Conservation (phyloP, 2,888 invertebrate genomes). For the Auanema freiburgensis region DNA sequence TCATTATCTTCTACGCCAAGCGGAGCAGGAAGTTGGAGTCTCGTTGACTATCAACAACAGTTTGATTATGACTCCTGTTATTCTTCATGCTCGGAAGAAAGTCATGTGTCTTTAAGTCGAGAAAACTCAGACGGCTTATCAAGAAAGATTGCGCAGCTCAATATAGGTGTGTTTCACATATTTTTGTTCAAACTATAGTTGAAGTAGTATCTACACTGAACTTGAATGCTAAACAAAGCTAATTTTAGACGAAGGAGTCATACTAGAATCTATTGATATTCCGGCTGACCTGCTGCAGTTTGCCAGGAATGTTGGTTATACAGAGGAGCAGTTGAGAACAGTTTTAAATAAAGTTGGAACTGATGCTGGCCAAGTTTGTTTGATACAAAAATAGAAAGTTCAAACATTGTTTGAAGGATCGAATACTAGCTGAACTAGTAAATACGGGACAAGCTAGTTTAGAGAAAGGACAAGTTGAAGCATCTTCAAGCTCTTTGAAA, state of each 20-base stretch:
- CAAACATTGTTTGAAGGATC: constrained; percentile 72
- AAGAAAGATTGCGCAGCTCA: constrained; percentile 2
- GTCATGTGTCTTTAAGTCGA: constrained; percentile 50
- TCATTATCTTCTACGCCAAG: no score
- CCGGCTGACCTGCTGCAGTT: constrained; percentile 77
- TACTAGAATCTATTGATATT: constrained; percentile 4
- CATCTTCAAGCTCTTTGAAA: background rate
- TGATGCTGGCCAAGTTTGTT: constrained; percentile 65
- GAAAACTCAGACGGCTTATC: constrained; percentile 46
- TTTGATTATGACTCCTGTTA: constrained; percentile 40
- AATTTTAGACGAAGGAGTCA: constrained; percentile 8
- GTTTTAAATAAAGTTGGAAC: constrained; percentile 83
- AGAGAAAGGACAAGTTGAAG: constrained; percentile 4
- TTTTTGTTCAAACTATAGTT: constrained; percentile 7
- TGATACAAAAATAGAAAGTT: background rate
- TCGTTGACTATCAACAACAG: background rate
- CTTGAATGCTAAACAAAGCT: constrained; percentile 63
- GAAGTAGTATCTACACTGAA: constrained; percentile 7
- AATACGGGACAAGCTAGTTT: constrained; percentile 71
- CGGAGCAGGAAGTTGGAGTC: no score
- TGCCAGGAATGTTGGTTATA: constrained; percentile 87
- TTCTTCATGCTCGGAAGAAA: constrained; percentile 53
- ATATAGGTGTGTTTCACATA: background rate
- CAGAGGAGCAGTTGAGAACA: constrained; percentile 80
- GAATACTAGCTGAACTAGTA: constrained; percentile 84